Evolutionary conservation across 2,888 invertebrate genomes (phyloP).

Genomic region (Hypolimnas misippus): DNA sequence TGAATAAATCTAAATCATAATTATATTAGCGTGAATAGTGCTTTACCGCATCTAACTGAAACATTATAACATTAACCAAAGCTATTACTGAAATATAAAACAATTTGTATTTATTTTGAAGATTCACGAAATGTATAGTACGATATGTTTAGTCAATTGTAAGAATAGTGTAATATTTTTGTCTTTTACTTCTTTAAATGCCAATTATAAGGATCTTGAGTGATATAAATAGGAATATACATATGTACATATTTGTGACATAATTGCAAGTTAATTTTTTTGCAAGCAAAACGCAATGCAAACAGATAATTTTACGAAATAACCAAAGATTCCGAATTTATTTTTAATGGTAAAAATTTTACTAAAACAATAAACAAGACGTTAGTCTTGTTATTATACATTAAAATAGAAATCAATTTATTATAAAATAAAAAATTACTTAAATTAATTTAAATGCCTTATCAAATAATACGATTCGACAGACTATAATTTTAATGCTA

Average conservation of each 20-base stretch:
- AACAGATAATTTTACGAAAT: neutral
- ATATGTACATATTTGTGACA: too few relatives aligned
- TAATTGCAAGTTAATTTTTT: neutral
- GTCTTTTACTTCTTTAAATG: too few relatives aligned
- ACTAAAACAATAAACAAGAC: neutral
- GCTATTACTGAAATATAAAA: too few relatives aligned
- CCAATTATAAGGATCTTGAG: neutral
- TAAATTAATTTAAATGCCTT: slow-evolving; percentile 21
- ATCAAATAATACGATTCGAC: neutral
- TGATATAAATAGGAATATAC: too few relatives aligned
- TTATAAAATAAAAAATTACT: neutral
- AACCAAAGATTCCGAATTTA: neutral
- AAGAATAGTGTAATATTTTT: too few relatives aligned
- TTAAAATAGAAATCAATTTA: neutral
- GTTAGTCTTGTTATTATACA: neutral
- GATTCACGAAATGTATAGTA: too few relatives aligned
- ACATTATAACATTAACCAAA: too few relatives aligned
- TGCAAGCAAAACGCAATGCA: neutral
- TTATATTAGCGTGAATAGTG: too few relatives aligned
- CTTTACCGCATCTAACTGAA: too few relatives aligned
- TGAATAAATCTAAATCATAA: too few relatives aligned
- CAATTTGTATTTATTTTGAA: too few relatives aligned
- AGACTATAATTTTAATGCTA: neutral
- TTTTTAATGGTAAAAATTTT: neutral
- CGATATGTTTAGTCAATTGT: too few relatives aligned